Evolutionary conservation across 2,113 vertebrate species (phyloP), one percentile per base, ranked within the genome.

Genomic region (Toxotes chatareus): DNA sequence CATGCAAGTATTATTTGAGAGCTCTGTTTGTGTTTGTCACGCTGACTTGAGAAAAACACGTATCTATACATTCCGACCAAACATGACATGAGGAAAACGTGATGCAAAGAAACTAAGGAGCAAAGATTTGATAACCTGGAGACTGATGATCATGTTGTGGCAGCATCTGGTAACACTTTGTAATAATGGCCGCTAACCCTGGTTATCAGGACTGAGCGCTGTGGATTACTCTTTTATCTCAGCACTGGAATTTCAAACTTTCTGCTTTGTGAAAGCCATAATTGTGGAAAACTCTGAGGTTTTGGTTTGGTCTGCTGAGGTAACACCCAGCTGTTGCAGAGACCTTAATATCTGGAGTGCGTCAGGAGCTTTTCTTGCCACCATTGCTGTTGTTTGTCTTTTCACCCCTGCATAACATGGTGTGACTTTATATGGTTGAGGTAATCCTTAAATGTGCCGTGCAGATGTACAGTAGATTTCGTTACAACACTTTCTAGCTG

Each of bases 141-240:
- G 76, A 72, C 72, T 69, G 59, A 79, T 85, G 82, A 90, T 76
- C 49, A 36, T 77, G 83, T 76, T 79, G 64, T 76, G 42, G 77
- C 80, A 74, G 60, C 91, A 93, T 92, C 82, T 94, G 94, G 92
- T 57, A 93, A 86, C 90, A 91, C 73, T 94, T 93, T 80, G 73
- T 64, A 68, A 78, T 89, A 93, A 94, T 93, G 88, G 79, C 85
- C 53, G 79, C 89, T 82, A 87, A 91, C 84, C 82, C 77, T 80
- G 83, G 88, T 88, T 93, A 93, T 95, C 80, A 82, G 83, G 79
- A 72, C 68, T n/a, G 42, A 59, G 62, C 49, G 42, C 88, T 74
- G 80, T 81, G 85, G 67, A 88, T 84, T 79, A 78, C 69, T 51
- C 76, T 91, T 84, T 92, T 91, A 93, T 92, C 93, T 86, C 32